Conservation (phyloP, 2,113 vertebrate genomes). For the Zeus faber region DNA sequence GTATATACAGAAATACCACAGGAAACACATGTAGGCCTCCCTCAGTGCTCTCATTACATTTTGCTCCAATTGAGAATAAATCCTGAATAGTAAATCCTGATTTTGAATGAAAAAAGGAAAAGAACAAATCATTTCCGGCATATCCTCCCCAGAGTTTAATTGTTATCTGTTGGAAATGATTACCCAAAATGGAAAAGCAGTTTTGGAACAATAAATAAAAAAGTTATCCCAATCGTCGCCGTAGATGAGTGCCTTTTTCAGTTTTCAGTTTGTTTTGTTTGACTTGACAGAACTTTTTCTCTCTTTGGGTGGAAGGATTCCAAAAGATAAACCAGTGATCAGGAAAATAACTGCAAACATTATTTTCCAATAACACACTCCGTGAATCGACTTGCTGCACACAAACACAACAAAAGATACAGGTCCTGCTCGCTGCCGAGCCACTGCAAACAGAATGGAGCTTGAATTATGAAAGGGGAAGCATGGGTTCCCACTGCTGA, state of each 20-base stretch:
- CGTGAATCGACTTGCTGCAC: conserved; percentile 56
- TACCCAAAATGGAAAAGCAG: conserved; percentile 70
- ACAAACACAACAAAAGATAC: conserved; percentile 53
- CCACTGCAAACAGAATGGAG: conserved; percentile 28
- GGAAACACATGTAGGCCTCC: no score
- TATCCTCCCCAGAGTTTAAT: conserved; percentile 69
- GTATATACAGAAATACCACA: no score
- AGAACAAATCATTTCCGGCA: conserved; percentile 43
- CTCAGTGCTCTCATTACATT: no score
- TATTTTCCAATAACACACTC: conserved; percentile 76
- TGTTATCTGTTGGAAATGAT: conserved; percentile 71
- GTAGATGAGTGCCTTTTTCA: conserved; percentile 67
- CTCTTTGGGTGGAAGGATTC: conserved; percentile 72
- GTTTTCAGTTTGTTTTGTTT: conserved; percentile 73
- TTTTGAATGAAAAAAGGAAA: no score
- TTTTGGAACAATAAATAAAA: conserved; percentile 69
- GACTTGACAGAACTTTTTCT: conserved; percentile 67
- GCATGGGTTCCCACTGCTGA: neutral
- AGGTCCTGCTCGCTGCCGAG: conserved; percentile 46
- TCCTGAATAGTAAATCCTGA: conserved; percentile 25
- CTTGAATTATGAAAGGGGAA: conserved; percentile 2
- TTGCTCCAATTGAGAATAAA: no score
- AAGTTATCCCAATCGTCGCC: conserved; percentile 51
- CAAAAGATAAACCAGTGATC: conserved; percentile 80
- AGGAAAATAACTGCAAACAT: conserved; percentile 80